Evolutionary conservation across 2,797 vertebrate genomes (phyloP).

Genomic region (Eulemur albifrons): DNA sequence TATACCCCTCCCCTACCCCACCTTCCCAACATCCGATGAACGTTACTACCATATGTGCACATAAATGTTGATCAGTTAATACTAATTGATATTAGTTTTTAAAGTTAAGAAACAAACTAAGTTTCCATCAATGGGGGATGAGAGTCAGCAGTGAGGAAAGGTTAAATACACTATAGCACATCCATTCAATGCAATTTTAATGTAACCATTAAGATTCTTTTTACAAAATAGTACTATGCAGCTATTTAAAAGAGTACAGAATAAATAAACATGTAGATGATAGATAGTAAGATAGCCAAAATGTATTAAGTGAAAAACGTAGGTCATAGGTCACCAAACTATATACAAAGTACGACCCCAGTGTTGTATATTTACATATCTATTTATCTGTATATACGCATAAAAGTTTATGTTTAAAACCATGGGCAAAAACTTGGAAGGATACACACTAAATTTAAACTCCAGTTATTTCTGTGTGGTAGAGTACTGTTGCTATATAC

Average conservation of each 20-base stretch:
- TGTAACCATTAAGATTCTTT: neutral
- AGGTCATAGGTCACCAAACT: neutral
- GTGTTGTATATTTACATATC: neutral
- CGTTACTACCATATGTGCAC: too few relatives aligned
- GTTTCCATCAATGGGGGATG: neutral
- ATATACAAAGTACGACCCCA: neutral
- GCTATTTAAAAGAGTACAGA: constrained; percentile 17
- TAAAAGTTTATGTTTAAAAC: constrained; percentile 46
- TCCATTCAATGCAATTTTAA: neutral
- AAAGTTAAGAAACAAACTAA: constrained; percentile 26
- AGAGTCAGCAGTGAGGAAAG: neutral
- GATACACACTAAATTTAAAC: constrained; percentile 29
- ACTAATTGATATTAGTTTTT: neutral
- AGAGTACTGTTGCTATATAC: neutral
- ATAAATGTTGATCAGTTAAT: too few relatives aligned
- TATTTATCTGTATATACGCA: neutral
- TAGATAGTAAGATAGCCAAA: neutral
- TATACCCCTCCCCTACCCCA: too few relatives aligned
- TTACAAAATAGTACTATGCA: neutral
- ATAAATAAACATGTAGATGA: neutral
- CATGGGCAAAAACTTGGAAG: constrained; percentile 23
- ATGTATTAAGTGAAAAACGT: constrained; percentile 19
- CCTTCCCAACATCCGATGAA: too few relatives aligned
- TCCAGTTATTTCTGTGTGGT: constrained; percentile 35
- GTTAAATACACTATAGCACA: neutral